phyloP scores from a whole-genome alignment of 2,888 invertebrate genomes.

The Orthosia gothica region DNA sequence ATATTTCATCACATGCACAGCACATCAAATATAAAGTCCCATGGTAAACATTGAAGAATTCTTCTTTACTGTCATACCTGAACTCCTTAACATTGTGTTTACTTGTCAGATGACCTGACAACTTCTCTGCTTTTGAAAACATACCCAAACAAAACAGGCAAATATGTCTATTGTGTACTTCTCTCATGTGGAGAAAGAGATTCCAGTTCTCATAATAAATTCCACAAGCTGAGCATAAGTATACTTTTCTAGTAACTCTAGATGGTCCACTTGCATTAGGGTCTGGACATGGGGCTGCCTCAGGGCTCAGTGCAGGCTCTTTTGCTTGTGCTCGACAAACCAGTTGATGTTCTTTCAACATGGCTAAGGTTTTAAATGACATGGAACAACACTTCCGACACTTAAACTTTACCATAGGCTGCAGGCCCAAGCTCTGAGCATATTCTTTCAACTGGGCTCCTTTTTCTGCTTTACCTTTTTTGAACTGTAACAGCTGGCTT shows the following conservation, averaged over 20 bases:
- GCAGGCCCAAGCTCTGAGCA: slow-evolving; percentile 94
- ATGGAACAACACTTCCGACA: slow-evolving; percentile 94
- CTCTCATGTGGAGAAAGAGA: slow-evolving; percentile 96
- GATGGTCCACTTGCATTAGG: slow-evolving; percentile 86
- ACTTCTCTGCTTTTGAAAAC: slow-evolving; percentile 95
- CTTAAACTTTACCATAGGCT: slow-evolving; percentile 94
- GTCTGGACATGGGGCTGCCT: slow-evolving; percentile 81
- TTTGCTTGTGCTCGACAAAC: slow-evolving; percentile 91
- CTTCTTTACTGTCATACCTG: slow-evolving; percentile 93
- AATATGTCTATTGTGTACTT: slow-evolving; percentile 95
- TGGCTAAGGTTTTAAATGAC: slow-evolving; percentile 93
- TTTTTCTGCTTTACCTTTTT: slow-evolving; percentile 88
- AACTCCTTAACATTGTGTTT: slow-evolving; percentile 95
- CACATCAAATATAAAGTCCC: slow-evolving; percentile 95
- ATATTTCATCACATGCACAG: slow-evolving; percentile 95
- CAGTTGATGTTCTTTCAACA: slow-evolving; percentile 93
- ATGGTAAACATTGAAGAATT: slow-evolving; percentile 93
- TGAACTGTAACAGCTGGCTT: slow-evolving; percentile 87
- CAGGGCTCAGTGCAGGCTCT: slow-evolving; percentile 85
- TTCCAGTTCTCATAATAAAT: slow-evolving; percentile 97
- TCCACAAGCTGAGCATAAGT: slow-evolving; percentile 95
- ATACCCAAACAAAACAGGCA: slow-evolving; percentile 96
- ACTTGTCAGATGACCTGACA: slow-evolving; percentile 94
- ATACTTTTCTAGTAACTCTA: slow-evolving; percentile 94
- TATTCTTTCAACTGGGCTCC: slow-evolving; percentile 91